Evolutionary conservation across 2,888 invertebrate genomes (phyloP), one percentile per base, ranked within the genome.

Genomic region (Arrhopalites spinosus): DNA sequence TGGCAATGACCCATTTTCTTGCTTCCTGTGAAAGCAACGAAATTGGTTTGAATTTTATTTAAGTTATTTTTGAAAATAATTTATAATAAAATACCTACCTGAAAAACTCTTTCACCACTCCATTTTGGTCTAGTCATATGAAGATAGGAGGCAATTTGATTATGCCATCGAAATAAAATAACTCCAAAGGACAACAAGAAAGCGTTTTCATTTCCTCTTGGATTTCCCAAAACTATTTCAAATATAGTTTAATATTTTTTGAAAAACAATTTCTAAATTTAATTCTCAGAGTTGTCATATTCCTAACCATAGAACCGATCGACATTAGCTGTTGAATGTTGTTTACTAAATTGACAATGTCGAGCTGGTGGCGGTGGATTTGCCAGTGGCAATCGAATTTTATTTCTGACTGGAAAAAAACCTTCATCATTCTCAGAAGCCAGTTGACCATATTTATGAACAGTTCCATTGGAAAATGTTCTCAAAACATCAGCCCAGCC

Each of bases 91-190:
- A 45, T 56, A 50, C 30, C 27, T 47, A 82, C 82, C 80, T 88
- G 88, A 83, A 86, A 89, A 69, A 88, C 83, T 80, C 86, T 84
- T 69, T 89, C 88, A 56, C 86, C 86, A 3, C 85, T 83, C 88
- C 88, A 88, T 0, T 83, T 43, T 0, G 83, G 83, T 78, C 86
- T 83, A 23, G 81, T 80, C 8, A 74, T 47, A 45, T 84, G 83
- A 1, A 89, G 83, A 72, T 84, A 83, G 29, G 81, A 80, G 0
- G 88, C 88, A 63, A 89, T 77, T 59, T 84, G 84, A 83, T 89
- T 89, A 81, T 89, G 88, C 88, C 88, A 88, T 11, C 88, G 86
- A 78, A 88, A 88, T 86, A 88, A 87, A 75, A 89, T 83, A n/a
- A 88, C 84, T 20, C 88, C 88, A 81, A 88, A 88, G 13, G 87